Evolutionary conservation across 2,797 vertebrate genomes (phyloP), one percentile per base, ranked within the genome.

Genomic region (Parauchenoglanis ngamensis): DNA sequence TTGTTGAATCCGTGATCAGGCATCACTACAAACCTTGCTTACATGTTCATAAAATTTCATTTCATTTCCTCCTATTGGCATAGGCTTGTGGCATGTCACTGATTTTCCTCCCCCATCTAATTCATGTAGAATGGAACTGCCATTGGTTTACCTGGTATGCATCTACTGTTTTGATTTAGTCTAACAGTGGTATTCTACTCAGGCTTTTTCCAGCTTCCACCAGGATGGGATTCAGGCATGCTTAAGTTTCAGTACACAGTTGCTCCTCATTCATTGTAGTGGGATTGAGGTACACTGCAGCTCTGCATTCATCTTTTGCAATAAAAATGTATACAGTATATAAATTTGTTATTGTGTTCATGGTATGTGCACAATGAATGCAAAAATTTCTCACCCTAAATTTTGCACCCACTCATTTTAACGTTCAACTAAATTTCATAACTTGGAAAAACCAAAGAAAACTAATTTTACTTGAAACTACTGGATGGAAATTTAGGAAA

Each of bases 221-320:
- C 52, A 77, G 75, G 75, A 93, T 79, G 85, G 72, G 87, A 44
- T 12, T 93, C 73, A 76, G 23, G 46, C 10, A 73, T 31, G 67
- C 67, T 70, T 70, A 70, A 40, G 68, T n/a, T 52, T 75, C 12
- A 73, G 44, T 25, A 75, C 23, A 13, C 19, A 11, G 49, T 49
- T 49, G 12, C 44, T 52, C 72, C 4, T n/a, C 23, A 2, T 52
- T 52, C 2, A 52, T 49, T 49, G 15, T 76, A n/a, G 25, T 76
- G 25, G 25, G 46, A 7, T 76, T 76, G 73, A 13, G 13, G 25
- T 76, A 13, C 25, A 7, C 4, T 52, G 1, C 46, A 76, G 73
- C 46, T 46, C 1, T 54, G 13, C 3, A 17, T 72, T 46, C 70
- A 54, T 76, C 13, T 11, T 54, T 7, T 28, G 25, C 15, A 54